Evolutionary conservation across 35 echinoderm and acorn worm species (phyloP), one percentile per base, ranked within the genome.

Genomic region (Holothuria glaberrima): DNA sequence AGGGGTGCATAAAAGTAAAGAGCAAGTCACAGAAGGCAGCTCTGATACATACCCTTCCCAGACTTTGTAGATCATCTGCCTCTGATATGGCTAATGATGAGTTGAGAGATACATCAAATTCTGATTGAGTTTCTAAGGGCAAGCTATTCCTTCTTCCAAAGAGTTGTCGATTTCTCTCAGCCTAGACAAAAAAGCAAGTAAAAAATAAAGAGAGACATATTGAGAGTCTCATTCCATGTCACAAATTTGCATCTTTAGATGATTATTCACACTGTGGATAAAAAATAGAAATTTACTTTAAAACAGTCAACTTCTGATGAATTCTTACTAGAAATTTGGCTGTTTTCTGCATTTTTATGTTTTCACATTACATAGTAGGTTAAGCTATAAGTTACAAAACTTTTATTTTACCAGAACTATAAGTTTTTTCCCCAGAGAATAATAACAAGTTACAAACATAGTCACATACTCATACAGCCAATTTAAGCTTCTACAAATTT

Each of bases 41-140:
- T 41, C 12, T 54, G 0, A 54, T 54, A 54, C 50, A 56, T 84
- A 84, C 80, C 80, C 52, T 61, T 63, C 80, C 59, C 14, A 84
- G 59, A 46, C 25, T 34, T 6, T 61, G 27, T 61, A 63, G 22
- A 9, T 62, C 80, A 25, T 61, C 80, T 24, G 31, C 80, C 22
- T 84, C 80, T 63, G 80, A 84, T 21, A 84, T 33, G 26, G 80
- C 80, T 25, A 84, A 30, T 22, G 80, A 84, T 63, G 80, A 84
- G 32, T 84, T 84, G 9, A 84, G 57, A 2, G 80, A 84, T 19
- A 57, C 26, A 63, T 57, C 30, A 63, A 59, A 62, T 19, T 84
- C 80, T 84, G 80, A 84, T 30, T 84, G 80, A 57, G 80, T 84
- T 30, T 84, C 80, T 12, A 56, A 84, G 28, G 80, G 80, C 12